Conservation (phyloP, 2,888 invertebrate species). For the Erebia palarica region DNA sequence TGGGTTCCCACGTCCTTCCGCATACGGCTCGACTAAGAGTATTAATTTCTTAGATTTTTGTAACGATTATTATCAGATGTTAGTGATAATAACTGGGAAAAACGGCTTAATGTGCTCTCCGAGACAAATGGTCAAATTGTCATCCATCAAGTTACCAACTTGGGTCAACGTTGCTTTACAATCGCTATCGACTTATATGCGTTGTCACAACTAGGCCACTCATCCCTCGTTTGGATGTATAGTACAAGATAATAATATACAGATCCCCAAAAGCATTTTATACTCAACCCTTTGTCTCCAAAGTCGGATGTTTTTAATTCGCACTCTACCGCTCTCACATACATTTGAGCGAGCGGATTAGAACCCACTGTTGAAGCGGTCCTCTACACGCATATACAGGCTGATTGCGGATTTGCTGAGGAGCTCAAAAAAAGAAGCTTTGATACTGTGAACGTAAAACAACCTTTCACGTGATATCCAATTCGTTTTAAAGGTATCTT, state of each 20-base stretch:
- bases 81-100: no score
- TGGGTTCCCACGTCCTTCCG: no score
- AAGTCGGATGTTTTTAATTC: constrained; percentile 61
- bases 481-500: not conserved
- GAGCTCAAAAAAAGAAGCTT: constrained; percentile 31
- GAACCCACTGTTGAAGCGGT: constrained; percentile 52
- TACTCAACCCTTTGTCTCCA: constrained; percentile 29
- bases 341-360: constrained; percentile 76
- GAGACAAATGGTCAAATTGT: no score
- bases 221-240: no score
- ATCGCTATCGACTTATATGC: no score
- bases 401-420: constrained; percentile 45
- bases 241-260: not conserved
- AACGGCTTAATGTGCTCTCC: no score
- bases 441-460: not conserved
- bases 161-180: no score
- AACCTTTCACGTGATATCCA: constrained; percentile 5
- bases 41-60: no score
- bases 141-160: no score
- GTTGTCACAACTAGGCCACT: no score
- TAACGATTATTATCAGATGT: no score
- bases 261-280: not conserved
- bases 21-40: no score
- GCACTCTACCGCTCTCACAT: constrained; percentile 72
- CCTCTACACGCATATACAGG: constrained; percentile 49